Base-by-base conservation (phyloP, 1,140 invertebrate species). In the Solenopsis invicta region DNA sequence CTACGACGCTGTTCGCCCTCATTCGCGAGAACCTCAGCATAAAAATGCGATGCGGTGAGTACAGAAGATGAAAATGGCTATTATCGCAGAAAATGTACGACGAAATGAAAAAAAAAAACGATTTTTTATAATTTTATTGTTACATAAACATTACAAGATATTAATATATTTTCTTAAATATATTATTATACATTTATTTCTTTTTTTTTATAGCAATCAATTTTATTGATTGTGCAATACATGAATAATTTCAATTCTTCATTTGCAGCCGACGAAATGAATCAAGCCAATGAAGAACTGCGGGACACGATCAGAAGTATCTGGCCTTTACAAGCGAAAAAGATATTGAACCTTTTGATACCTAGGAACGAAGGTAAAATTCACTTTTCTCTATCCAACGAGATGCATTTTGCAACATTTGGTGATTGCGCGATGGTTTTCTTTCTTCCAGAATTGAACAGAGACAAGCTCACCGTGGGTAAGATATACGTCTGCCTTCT, bases 11-110 rank as follows among this genome's bases (percentile, higher is more conserved):
- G 77, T 99, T 99, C 96, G 99, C 99, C 66, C 96, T 99, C 87
- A 99, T 99, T 94, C 96, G 99, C 89, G 99, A 99, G 96, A 99
- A 99, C 95, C 96, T 99, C 37, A 98, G 97, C 95, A 99, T 99
- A 87, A 99, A 99, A 96, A 99, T 99, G 98, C 96, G 99, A 96
- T 97, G 98, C 94, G 98, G 98, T 99, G 96, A 96, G 95, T 95
- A n/a, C 13, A 18, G 10, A 66, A 98, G 98, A 18, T 34, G 4
- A 18, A 62, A 24, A 6, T 29, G 34, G 0, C n/a, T 16, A 56
- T 29, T 29, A 29, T 29, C 29, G 4, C n/a, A 37, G 13, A 61
- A 59, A 76, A 18, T 37, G 18, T 1, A 12, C 3, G 34, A 37
- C 4, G 16, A 72, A 24, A 29, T 24, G 4, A 2, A 12, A 10